Percentiles rank a stretch among this genome's conserved stretches.
phyloP scores from a whole-genome alignment of 2,113 vertebrate species.

The Mormyrus lacerda region DNA sequence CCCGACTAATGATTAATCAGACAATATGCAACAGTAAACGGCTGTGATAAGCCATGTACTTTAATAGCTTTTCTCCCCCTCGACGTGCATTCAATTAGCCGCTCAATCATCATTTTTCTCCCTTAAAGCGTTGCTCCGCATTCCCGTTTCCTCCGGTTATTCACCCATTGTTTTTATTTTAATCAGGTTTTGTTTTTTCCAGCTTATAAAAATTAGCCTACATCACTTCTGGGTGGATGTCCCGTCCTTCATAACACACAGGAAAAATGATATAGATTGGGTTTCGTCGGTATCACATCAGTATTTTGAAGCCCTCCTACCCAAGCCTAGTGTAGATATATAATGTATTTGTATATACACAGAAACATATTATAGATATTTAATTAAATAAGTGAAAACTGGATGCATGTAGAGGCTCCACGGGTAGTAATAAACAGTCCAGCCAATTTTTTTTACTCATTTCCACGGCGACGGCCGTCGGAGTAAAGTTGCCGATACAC shows the following conservation, averaged over 20 bases:
- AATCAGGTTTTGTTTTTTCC: not conserved
- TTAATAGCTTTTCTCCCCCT: conserved; percentile 22
- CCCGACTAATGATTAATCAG: conserved; percentile 8
- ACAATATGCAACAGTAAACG: conserved; percentile 15
- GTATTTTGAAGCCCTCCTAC: not conserved
- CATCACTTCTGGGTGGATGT: not conserved
- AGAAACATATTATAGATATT: not conserved
- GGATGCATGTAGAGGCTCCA: not conserved
- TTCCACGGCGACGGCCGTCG: not conserved
- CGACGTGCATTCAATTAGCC: conserved; percentile 30
- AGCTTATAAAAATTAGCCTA: conserved; percentile 1
- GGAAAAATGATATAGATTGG: not conserved
- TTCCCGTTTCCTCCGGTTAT: not conserved
- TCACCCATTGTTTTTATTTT: conserved; percentile 3
- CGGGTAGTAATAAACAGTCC: not conserved
- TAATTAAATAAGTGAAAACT: not conserved
- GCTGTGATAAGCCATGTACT: conserved; percentile 9
- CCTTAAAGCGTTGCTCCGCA: conserved; percentile 23
- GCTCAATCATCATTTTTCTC: conserved; percentile 23
- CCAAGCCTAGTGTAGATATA: not conserved
- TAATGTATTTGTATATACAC: not conserved
- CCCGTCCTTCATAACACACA: not conserved
- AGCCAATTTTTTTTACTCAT: not conserved
- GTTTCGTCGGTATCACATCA: not conserved
- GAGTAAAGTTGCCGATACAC: conserved; percentile 3